Evolutionary conservation across 2,797 vertebrate species (phyloP).

Genomic region (Dallia pectoralis): DNA sequence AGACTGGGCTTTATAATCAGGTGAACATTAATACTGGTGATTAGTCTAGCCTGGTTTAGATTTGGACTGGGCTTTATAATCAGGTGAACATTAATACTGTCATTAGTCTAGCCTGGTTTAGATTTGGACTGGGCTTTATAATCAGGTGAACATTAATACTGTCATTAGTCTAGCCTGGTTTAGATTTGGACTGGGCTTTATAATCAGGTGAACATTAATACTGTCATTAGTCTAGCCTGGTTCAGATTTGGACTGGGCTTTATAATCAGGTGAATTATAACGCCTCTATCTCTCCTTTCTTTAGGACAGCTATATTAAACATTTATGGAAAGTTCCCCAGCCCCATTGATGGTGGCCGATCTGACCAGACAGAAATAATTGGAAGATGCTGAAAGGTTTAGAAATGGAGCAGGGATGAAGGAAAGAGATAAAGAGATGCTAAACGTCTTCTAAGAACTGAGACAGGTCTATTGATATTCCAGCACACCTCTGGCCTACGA

Average conservation of each 20-base stretch:
- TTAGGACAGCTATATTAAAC: neutral
- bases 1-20: neutral
- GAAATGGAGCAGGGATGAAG: neutral
- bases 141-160: neutral
- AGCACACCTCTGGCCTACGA: neutral
- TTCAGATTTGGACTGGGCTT: neutral
- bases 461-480: slow-evolving; percentile 5
- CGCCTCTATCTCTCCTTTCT: neutral
- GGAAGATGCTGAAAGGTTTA: neutral
- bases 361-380: neutral
- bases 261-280: neutral
- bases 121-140: neutral
- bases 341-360: neutral
- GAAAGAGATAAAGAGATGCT: neutral
- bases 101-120: too few relatives aligned
- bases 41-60: neutral
- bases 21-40: slow-evolving; percentile 1
- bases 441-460: neutral
- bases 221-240: too few relatives aligned
- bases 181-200: too few relatives aligned
- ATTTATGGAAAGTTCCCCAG: neutral
- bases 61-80: too few relatives aligned
- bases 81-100: too few relatives aligned
- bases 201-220: too few relatives aligned
- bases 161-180: too few relatives aligned